These are phyloP conservation scores for Odontothrips loti DNA, from an alignment of 2,888 invertebrate species.

Conservation along the genomic window DNA sequence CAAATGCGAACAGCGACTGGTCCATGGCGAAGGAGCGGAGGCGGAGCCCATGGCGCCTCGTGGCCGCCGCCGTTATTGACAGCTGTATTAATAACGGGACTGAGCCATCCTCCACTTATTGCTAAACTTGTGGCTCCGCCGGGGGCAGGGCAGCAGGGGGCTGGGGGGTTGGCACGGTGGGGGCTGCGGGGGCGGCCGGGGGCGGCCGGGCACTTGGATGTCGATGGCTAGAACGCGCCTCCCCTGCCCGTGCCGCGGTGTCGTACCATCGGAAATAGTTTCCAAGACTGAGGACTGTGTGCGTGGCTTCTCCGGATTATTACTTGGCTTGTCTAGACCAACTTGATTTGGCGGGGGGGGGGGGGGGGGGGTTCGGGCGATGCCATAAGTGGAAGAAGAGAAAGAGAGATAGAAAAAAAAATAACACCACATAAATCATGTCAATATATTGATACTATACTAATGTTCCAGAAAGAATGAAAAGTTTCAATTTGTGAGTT, in stretches of 20 bases:
- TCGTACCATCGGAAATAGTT: background rate
- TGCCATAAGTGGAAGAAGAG: too few species aligned
- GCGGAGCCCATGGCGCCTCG: background rate
- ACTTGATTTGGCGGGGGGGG: background rate
- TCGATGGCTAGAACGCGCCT: background rate
- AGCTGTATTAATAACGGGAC: background rate
- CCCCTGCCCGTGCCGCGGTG: background rate
- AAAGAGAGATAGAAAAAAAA: too few species aligned
- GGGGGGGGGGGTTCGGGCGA: too few species aligned
- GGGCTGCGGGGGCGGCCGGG: background rate
- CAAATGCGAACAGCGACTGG: too few species aligned
- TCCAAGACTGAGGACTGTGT: background rate
- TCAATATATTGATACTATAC: too few species aligned
- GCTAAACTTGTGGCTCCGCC: too few species aligned
- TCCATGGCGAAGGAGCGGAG: too few species aligned
- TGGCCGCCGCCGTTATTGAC: background rate
- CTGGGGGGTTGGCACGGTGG: background rate
- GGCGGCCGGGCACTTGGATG: background rate
- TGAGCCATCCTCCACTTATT: background rate
- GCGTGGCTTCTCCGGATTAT: conserved; percentile 3
- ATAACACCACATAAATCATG: too few species aligned
- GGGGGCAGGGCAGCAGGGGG: background rate
- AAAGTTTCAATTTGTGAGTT: too few species aligned
- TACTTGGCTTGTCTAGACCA: conserved; percentile 5
- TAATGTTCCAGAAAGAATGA: too few species aligned